Conservation (phyloP, 2,113 vertebrate genomes). For the Damaliscus lunatus region DNA sequence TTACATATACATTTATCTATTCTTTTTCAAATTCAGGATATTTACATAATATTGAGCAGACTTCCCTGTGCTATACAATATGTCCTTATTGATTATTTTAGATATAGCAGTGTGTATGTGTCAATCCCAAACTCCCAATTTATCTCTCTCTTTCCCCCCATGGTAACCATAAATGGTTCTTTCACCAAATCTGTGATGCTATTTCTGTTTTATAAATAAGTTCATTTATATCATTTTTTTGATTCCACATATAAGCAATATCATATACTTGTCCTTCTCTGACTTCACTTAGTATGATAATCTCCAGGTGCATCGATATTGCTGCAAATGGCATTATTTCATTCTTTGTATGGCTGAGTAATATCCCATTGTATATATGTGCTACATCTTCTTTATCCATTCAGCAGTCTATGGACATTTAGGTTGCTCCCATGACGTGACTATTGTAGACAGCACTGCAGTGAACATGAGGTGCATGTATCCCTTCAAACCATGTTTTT, state of each 20-base stretch:
- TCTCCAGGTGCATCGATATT: background rate
- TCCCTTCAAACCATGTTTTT: background rate
- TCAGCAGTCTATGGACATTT: background rate
- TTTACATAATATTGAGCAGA: background rate
- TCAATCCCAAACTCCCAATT: background rate
- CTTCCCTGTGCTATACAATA: background rate
- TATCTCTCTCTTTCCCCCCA: background rate
- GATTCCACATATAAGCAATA: background rate
- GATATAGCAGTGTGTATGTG: background rate
- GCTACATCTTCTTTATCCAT: background rate
- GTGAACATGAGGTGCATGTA: background rate
- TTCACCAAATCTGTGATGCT: background rate
- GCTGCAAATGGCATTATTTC: background rate
- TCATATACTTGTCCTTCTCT: background rate
- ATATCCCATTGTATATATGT: background rate
- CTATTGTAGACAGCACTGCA: background rate
- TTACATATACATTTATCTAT: background rate
- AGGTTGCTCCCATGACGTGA: background rate
- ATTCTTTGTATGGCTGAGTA: background rate
- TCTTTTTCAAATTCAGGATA: background rate
- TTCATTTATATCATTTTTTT: background rate
- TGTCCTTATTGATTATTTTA: background rate
- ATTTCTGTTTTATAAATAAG: background rate
- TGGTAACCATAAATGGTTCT: background rate
- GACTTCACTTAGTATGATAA: background rate